Conservation (phyloP, 2,797 vertebrate genomes). For the Parotocinclus haroldoi region DNA sequence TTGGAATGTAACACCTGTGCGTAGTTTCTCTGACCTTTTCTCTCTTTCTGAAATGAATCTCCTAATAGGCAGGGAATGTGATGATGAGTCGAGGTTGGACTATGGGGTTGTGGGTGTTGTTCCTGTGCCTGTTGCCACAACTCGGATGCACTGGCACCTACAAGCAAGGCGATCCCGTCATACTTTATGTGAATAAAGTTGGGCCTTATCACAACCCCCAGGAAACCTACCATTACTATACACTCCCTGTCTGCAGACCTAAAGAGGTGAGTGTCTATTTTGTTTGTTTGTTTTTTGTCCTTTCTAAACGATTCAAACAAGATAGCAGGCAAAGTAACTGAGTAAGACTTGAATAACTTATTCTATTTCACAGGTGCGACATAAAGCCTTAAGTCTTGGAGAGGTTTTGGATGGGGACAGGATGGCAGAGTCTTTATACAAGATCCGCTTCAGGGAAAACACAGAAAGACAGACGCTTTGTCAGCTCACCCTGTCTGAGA, state of each 20-base stretch:
- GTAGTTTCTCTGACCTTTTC: too few species aligned
- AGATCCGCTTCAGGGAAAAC: conserved; percentile 80
- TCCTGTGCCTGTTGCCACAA: conserved; percentile 59
- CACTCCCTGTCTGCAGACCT: conserved; percentile 87
- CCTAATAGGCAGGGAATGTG: neutral
- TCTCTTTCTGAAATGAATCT: too few species aligned
- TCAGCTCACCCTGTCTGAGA: conserved; percentile 76
- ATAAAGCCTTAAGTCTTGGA: conserved; percentile 87
- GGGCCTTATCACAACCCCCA: conserved; percentile 94
- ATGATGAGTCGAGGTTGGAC: conserved; percentile 54
- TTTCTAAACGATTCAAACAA: neutral
- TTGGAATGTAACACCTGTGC: too few species aligned
- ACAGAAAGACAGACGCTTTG: conserved; percentile 77
- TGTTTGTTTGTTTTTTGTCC: neutral
- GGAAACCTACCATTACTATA: conserved; percentile 94
- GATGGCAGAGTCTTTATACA: conserved; percentile 89
- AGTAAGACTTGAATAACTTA: neutral
- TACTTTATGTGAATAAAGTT: conserved; percentile 92
- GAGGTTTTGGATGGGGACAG: conserved; percentile 90
- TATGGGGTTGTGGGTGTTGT: conserved; percentile 57
- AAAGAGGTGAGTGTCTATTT: conserved; percentile 71
- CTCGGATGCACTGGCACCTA: conserved; percentile 68
- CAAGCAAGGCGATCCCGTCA: conserved; percentile 78
- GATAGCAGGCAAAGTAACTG: neutral
- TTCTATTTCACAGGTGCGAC: conserved; percentile 66